Conservation (phyloP, 92 coral and sea anemone genomes). For the Phymanthus crucifer region DNA sequence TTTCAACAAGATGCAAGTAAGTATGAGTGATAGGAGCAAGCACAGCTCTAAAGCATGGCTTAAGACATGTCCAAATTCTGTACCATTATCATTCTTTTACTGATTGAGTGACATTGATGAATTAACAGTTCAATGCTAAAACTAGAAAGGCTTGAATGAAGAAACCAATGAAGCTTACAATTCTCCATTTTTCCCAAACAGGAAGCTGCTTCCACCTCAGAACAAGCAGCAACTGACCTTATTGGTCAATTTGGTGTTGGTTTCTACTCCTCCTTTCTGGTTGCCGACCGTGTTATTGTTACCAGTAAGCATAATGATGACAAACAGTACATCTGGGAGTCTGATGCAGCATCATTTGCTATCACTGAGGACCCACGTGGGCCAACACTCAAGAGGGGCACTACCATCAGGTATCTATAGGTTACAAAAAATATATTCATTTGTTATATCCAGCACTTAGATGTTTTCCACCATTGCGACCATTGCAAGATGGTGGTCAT, state of each 20-base stretch:
- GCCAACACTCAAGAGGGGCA: constrained; percentile 88
- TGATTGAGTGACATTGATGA: no score
- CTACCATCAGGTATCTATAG: constrained; percentile 83
- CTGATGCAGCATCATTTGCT: constrained; percentile 92
- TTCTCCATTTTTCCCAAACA: background rate
- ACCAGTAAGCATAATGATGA: constrained; percentile 96
- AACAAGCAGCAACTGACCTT: constrained; percentile 72
- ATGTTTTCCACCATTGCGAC: no score
- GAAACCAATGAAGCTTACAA: background rate
- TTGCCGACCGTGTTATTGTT: constrained; percentile 96
- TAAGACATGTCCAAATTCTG: no score
- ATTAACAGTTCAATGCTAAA: no score
- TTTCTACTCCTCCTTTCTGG: constrained; percentile 96
- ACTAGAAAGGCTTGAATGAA: background rate
- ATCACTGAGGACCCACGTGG: constrained; percentile 98
- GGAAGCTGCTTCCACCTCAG: constrained; percentile 41
- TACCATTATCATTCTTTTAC: no score
- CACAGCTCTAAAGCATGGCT: no score
- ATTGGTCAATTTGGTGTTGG: constrained; percentile 99
- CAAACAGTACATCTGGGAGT: constrained; percentile 98
- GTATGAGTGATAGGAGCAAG: background rate
- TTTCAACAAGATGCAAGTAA: constrained; percentile 82
- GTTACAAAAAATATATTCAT: background rate
- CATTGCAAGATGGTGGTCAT: no score
- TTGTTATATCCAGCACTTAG: background rate